Base-by-base conservation (phyloP, 2,113 vertebrate genomes). In the Arvicanthis niloticus region DNA sequence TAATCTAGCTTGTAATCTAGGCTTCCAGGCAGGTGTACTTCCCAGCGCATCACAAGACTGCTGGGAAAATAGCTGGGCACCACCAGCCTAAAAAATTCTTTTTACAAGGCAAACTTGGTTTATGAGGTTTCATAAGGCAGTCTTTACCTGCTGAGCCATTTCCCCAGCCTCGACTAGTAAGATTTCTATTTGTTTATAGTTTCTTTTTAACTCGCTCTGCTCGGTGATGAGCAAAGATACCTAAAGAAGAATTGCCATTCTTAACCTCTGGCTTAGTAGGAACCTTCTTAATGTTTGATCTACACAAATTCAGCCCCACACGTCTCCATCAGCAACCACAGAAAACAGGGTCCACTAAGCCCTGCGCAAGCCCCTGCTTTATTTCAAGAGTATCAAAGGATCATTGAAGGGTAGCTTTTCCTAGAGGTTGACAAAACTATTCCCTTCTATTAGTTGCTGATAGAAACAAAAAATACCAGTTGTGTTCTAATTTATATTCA, bases 401-500 rank as follows among this genome's bases (percentile, higher is more conserved):
- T 15, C 72, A 85, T 15, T 91, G 56, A 94, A 22, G 24, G 31
- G 56, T 77, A 42, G 48, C 9, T n/a, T 92, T 89, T 73, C 78
- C 34, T 86, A 76, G 67, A 77, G 19, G 51, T 58, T 45, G 75
- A 72, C 56, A 95, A 86, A 89, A 87, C 68, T 24, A 82, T 24
- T 17, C 51, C 9, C 45, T 72, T 37, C 86, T 53, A 42, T 56
- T 88, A 96, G 45, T 13, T 89, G 11, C n/a, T 75, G 24, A 73
- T 34, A 91, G 48, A 7, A 93, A 93, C 94, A 93, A 94, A 78
- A 67, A 72, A 40, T 89, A 21, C 19, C 19, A 77, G 7, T 12
- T 12, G 1, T 45, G 31, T 15, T 93, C 60, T 96, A 75, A 95
- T 45, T 93, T 96, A 84, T 48, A 86, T 56, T n/a, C 65, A 42